Evolutionary conservation across 2,888 invertebrate genomes (phyloP).

Genomic region (Acanthosepion lycidas): DNA sequence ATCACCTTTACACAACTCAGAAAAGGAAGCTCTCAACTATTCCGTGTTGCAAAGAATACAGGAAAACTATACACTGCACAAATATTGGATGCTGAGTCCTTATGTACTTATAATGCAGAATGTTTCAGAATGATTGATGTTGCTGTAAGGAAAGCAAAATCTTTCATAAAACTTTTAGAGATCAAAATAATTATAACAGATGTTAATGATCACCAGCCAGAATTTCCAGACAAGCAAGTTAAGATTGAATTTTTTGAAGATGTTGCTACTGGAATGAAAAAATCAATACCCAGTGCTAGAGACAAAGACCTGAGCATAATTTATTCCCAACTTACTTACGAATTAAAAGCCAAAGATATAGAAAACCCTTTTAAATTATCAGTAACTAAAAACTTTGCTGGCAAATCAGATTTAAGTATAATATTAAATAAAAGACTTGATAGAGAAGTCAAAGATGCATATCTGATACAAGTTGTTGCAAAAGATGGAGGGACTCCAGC

Average conservation of each 20-base stretch:
- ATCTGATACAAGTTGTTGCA: not conserved
- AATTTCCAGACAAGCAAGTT: not conserved
- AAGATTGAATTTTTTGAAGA: not conserved
- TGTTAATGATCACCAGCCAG: not conserved
- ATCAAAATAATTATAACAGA: not conserved
- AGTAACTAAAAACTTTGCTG: not conserved
- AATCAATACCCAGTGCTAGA: not conserved
- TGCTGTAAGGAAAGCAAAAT: not conserved
- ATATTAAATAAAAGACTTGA: not conserved
- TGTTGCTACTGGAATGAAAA: not conserved
- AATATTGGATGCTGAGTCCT: not conserved
- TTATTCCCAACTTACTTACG: no score
- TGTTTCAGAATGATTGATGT: not conserved
- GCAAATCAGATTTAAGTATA: not conserved
- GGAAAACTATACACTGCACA: not conserved
- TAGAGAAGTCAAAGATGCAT: not conserved
- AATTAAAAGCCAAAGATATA: not conserved
- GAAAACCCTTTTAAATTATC: not conserved
- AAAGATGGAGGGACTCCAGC: not conserved
- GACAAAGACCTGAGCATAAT: not conserved
- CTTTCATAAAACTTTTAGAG: not conserved
- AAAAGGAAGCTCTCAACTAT: not conserved
- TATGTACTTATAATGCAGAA: not conserved
- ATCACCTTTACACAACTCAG: not conserved
- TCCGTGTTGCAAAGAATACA: not conserved